Conservation (phyloP, 2,888 invertebrate species). For the Patella pellucida region DNA sequence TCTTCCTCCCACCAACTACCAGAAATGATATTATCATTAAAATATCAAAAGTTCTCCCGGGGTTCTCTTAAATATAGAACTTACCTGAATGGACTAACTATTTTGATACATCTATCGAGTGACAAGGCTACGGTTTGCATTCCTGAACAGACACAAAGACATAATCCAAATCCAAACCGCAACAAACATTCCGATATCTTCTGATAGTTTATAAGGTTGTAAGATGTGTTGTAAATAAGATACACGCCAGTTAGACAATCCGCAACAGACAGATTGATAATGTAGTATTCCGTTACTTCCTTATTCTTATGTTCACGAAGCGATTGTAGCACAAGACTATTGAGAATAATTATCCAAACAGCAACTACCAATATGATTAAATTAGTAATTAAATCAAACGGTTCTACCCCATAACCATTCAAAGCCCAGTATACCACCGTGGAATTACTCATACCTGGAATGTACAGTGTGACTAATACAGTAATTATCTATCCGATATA, state of each 20-base stretch:
- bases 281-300: neutral
- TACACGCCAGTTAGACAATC: neutral
- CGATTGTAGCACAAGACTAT: neutral
- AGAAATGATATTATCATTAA: no score
- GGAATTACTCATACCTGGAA: neutral
- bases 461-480: no score
- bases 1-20: no score
- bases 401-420: neutral
- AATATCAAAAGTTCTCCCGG: no score
- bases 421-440: conserved; percentile 4
- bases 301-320: neutral
- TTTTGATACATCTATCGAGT: neutral
- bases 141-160: neutral
- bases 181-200: neutral
- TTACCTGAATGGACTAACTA: neutral
- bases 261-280: neutral
- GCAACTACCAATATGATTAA: neutral
- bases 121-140: neutral
- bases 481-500: no score
- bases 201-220: neutral
- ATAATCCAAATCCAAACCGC: neutral
- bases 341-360: neutral
- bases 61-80: neutral
- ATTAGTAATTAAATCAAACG: neutral
- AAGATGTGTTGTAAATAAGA: neutral